Percentiles rank a stretch among this genome's conserved stretches.
Evolutionary conservation across 2,113 vertebrate genomes (phyloP).

Genomic region (Fulmarus glacialis): DNA sequence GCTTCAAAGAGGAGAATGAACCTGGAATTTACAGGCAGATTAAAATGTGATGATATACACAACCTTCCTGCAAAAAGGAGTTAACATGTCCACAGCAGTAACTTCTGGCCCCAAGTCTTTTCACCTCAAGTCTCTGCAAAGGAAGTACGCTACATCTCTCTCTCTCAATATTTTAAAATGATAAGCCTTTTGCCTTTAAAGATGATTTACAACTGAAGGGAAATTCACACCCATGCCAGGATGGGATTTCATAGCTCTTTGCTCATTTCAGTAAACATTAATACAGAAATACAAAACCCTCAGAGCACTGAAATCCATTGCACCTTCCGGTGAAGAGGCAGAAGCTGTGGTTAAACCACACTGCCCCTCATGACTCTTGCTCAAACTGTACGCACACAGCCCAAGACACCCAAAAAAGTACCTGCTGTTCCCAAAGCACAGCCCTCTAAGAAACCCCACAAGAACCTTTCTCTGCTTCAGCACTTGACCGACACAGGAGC

Average conservation of each 20-base stretch:
- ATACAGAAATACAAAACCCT: not conserved
- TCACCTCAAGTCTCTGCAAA: not conserved
- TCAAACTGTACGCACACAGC: not conserved
- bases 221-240: not conserved
- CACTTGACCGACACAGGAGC: accelerated
- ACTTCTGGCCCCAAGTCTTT: not conserved
- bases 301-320: not conserved
- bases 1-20: not conserved
- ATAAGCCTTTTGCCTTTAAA: not conserved
- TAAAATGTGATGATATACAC: not conserved
- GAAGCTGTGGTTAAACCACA: slow-evolving; percentile 11
- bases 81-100: not conserved
- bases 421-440: not conserved
- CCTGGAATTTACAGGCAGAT: not conserved
- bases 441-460: not conserved
- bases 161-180: not conserved
- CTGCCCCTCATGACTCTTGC: not conserved
- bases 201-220: not conserved
- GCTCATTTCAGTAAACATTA: not conserved
- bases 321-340: not conserved
- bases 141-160: not conserved
- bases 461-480: not conserved
- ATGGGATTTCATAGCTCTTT: not conserved
- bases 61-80: not conserved
- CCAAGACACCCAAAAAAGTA: not conserved